A percentile compares a stretch with the other conserved stretches of the same genome.
Conservation (phyloP, 1,140 invertebrate genomes). For the Penaeus chinensis region DNA sequence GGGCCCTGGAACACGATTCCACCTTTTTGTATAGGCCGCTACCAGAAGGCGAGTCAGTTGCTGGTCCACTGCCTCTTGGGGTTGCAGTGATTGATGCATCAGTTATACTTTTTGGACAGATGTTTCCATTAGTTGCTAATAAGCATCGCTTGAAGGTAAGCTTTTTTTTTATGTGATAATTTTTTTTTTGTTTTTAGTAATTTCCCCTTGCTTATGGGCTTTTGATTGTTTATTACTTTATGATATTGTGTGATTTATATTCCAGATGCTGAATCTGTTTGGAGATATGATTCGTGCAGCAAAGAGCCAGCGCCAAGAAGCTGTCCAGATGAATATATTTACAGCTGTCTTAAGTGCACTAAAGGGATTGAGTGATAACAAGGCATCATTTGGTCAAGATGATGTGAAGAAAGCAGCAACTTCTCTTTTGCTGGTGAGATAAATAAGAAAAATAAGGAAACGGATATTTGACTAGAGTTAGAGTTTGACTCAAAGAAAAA, state of each 20-base stretch:
- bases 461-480: not conserved
- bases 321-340: conserved; percentile 97
- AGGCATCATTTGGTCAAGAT: conserved; percentile 87
- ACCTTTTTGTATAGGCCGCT: conserved; percentile 85
- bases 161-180: not conserved
- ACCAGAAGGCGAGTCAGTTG: conserved; percentile 74
- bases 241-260: conserved; percentile 12
- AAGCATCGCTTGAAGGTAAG: conserved; percentile 82
- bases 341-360: conserved; percentile 91
- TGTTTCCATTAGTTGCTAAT: conserved; percentile 93
- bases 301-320: conserved; percentile 86
- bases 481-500: not conserved
- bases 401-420: conserved; percentile 89
- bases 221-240: not conserved
- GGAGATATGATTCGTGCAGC: conserved; percentile 77
- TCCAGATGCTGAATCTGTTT: conserved; percentile 96
- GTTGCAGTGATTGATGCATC: conserved; percentile 97
- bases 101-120: conserved; percentile 90
- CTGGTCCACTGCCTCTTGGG: conserved; percentile 92
- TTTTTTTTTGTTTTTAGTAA: not conserved
- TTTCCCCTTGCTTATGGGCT: not conserved
- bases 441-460: not conserved
- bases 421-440: conserved; percentile 75
- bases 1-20: conserved; percentile 94
- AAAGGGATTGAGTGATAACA: conserved; percentile 88